Base-by-base conservation (phyloP, 2,888 invertebrate species). In the Pachymerium ferrugineum region DNA sequence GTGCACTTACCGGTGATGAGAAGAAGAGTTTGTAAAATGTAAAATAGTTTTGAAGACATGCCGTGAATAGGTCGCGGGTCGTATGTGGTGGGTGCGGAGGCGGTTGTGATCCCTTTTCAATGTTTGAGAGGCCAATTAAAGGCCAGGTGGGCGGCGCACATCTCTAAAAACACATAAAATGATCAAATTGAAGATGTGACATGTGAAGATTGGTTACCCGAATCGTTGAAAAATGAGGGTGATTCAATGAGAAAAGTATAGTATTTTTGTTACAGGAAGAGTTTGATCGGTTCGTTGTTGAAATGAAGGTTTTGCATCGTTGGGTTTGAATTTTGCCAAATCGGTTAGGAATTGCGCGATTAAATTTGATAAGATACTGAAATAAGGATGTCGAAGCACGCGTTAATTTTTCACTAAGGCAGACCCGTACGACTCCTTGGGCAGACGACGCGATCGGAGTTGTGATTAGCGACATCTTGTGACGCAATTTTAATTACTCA, bases 401-500 rank as follows among this genome's bases (percentile, higher is more conserved):
- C 5, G 54, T 62, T 14, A 28, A 28, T 14, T 10, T 3, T 62
- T 10, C 25, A 16, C 22, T 22, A 47, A 28, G 62, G n/a, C n/a
- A n/a, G n/a, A n/a, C n/a, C n/a, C n/a, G n/a, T n/a, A n/a, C n/a
- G n/a, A n/a, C n/a, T n/a, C n/a, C n/a, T n/a, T n/a, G n/a, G 28
- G 62, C 62, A 62, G 62, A 62, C 62, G 62, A 62, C 62, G 28
- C 25, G n/a, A n/a, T n/a, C n/a, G n/a, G n/a, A n/a, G n/a, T n/a
- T n/a, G n/a, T n/a, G n/a, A n/a, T n/a, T n/a, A n/a, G n/a, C n/a
- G n/a, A n/a, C n/a, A n/a, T n/a, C n/a, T n/a, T n/a, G n/a, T n/a
- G n/a, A n/a, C n/a, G n/a, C n/a, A n/a, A n/a, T n/a, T n/a, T n/a
- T n/a, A n/a, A n/a, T n/a, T n/a, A n/a, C n/a, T n/a, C n/a, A n/a